Evolutionary conservation across 1,140 invertebrate genomes (phyloP).

Genomic region (Drosophila takahashii): DNA sequence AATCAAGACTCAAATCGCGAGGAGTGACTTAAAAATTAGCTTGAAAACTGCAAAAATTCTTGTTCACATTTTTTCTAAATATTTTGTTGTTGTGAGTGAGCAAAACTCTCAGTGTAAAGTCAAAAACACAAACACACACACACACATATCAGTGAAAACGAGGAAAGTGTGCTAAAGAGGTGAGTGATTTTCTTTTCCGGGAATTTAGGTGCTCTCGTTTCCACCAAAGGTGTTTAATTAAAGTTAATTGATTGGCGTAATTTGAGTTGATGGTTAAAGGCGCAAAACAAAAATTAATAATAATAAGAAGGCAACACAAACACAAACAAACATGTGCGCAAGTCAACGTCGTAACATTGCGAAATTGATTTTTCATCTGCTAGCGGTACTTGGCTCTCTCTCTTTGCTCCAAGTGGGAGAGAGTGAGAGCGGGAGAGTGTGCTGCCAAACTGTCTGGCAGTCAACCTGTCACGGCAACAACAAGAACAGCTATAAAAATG

Average conservation of each 20-base stretch:
- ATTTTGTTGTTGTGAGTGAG: constrained; percentile 47
- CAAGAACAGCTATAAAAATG: constrained; percentile 23
- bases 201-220: background rate
- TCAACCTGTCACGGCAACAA: constrained; percentile 69
- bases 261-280: constrained; percentile 17
- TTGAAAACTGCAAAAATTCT: constrained; percentile 9
- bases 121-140: constrained; percentile 30
- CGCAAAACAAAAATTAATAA: constrained; percentile 41
- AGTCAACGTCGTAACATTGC: constrained; percentile 74
- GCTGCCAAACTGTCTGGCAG: constrained; percentile 78
- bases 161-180: constrained; percentile 31
- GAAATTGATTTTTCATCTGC: constrained; percentile 82
- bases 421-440: constrained; percentile 33
- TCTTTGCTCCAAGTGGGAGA: background rate
- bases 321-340: constrained; percentile 63
- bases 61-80: constrained; percentile 33
- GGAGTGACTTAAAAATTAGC: constrained; percentile 15
- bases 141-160: constrained; percentile 42
- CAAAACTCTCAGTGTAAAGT: constrained; percentile 29
- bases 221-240: constrained; percentile 9
- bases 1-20: constrained; percentile 6
- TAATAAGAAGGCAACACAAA: constrained; percentile 54
- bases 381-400: constrained; percentile 17
- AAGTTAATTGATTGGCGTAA: constrained; percentile 28
- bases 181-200: constrained; percentile 14